Evolutionary conservation across 2,888 invertebrate species (phyloP), one percentile per base, ranked within the genome.

Genomic region (Melinopterus prodromus): DNA sequence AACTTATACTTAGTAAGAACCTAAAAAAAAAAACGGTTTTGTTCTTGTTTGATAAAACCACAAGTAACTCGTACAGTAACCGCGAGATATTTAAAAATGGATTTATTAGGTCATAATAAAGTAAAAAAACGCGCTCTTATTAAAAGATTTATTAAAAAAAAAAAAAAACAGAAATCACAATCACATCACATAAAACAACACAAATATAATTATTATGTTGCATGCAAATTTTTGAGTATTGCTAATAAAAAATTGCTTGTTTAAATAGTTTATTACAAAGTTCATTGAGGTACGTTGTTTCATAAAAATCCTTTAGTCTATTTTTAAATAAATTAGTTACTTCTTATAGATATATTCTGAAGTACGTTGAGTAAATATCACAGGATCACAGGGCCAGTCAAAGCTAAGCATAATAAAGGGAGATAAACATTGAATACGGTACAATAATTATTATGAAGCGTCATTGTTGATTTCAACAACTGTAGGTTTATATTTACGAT

Each of bases 401-500:
- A 53, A 53, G 5, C 53, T 53, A 53, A 53, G 53, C 53, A 53
- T 53, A 53, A 53, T 9, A 53, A 53, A 26, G 2, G 26, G 26
- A 3, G 26, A 26, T 26, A 53, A 53, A 53, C 53, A 9, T 7
- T 53, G 26, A 26, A 26, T 53, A 53, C 53, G 5, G 53, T 53
- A 26, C 26, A 53, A 53, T 53, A 53, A 53, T 53, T 53, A 53
- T 53, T 36, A 3, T n/a, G 74, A 37, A 26, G 36, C 35, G 36
- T 89, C 88, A 83, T 88, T 89, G 83, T 88, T 87, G 78, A 90
- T 89, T 77, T 86, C 86, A 78, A 90, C 88, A 53, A 90, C 89
- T 12, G 90, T 90, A 12, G 91, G 91, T 81, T 87, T 89, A 84
- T 91, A 91, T 80, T 90, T 90, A 78, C 88, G 87, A 78, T 87